Evolutionary conservation across 1,140 invertebrate species (phyloP).

Genomic region (Galleria mellonella): DNA sequence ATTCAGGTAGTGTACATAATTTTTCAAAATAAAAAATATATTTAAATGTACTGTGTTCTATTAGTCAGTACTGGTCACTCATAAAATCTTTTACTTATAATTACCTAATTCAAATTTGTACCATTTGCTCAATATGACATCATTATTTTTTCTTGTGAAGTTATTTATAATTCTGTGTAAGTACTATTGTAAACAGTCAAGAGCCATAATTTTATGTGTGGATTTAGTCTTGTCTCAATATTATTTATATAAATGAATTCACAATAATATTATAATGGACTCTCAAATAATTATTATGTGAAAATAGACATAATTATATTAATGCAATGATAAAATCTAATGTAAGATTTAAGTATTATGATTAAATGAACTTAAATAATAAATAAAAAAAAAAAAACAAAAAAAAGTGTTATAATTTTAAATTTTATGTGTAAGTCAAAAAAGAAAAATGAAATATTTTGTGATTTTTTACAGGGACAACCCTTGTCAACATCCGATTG

Average conservation of each 20-base stretch:
- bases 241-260: not conserved
- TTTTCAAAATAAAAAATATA: constrained; percentile 15
- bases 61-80: not conserved
- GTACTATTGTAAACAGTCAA: constrained; percentile 18
- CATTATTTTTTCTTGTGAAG: constrained; percentile 41
- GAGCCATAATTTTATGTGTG: constrained; percentile 4
- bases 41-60: not conserved
- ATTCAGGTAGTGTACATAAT: constrained; percentile 74
- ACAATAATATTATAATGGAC: not conserved
- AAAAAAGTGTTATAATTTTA: not conserved
- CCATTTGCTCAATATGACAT: constrained; percentile 41
- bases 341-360: not conserved
- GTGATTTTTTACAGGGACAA: constrained; percentile 72
- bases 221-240: not conserved
- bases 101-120: constrained; percentile 16
- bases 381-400: not conserved
- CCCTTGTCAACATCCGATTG: constrained; percentile 82
- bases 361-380: not conserved
- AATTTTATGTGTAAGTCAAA: not conserved
- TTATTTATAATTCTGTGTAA: constrained; percentile 31
- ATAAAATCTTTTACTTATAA: constrained; percentile 1
- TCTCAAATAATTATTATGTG: no score
- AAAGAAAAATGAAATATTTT: not conserved
- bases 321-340: constrained; percentile 16
- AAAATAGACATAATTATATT: no score